Percentiles rank a stretch among this genome's conserved stretches.
Conservation (phyloP, 2,113 vertebrate genomes). For the Sinosuthora webbiana region DNA sequence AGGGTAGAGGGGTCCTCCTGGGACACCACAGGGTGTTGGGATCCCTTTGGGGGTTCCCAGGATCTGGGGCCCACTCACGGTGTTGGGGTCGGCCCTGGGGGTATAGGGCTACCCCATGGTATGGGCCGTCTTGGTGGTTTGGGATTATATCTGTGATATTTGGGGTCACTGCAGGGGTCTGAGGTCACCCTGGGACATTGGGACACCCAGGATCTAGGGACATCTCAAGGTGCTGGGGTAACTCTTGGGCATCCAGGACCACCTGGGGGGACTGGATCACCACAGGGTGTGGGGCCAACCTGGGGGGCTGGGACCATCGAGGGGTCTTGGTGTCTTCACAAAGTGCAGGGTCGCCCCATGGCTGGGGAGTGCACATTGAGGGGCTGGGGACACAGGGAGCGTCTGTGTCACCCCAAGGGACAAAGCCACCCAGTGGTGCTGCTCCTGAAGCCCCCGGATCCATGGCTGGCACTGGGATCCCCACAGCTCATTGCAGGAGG, state of each 20-base stretch:
- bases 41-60: background rate
- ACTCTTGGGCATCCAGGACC: background rate
- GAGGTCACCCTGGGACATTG: background rate
- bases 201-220: background rate
- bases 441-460: background rate
- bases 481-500: background rate
- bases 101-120: background rate
- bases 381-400: background rate
- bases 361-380: background rate
- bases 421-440: background rate
- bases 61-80: background rate
- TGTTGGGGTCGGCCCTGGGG: background rate
- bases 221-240: background rate
- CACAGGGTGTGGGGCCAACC: background rate
- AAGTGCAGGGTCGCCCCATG: background rate
- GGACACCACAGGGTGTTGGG: background rate
- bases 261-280: background rate
- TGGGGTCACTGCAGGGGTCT: background rate
- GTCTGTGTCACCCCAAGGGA: background rate
- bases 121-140: background rate
- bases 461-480: background rate
- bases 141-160: background rate
- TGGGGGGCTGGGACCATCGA: accelerated
- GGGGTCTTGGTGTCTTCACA: background rate
- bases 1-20: background rate